Conservation (phyloP, 2,797 vertebrate species). For the Threskiornis aethiopicus region DNA sequence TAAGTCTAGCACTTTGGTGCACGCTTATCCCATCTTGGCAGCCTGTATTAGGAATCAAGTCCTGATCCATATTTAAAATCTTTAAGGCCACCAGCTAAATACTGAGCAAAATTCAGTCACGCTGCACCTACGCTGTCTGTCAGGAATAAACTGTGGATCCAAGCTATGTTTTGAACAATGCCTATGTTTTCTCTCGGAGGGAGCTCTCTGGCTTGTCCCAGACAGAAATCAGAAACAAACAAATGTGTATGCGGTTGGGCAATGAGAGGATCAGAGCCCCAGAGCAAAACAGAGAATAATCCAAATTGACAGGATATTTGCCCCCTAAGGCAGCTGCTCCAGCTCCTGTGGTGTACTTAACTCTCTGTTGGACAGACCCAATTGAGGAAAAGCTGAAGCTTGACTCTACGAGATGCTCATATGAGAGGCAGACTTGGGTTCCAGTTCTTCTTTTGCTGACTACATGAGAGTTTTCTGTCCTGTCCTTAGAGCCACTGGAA, state of each 20-base stretch:
- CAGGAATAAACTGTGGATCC: background rate
- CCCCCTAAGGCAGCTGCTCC: background rate
- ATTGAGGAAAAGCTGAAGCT: background rate
- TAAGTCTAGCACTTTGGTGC: background rate
- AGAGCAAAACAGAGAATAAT: background rate
- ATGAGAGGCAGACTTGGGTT: background rate
- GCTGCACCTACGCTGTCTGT: background rate
- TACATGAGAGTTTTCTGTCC: background rate
- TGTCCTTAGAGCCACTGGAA: background rate
- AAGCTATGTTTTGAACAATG: background rate
- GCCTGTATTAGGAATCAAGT: background rate
- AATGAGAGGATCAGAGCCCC: background rate
- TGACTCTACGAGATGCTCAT: background rate
- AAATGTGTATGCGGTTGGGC: fast-evolving
- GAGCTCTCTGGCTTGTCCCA: background rate
- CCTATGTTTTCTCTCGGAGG: background rate
- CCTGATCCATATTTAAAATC: background rate
- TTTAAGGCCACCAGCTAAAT: background rate
- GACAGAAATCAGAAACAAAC: background rate
- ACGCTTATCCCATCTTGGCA: background rate
- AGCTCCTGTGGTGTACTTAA: background rate
- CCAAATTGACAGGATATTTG: background rate
- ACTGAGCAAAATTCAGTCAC: background rate
- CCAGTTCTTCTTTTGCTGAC: background rate
- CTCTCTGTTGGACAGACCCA: background rate